Base-by-base conservation (phyloP, 2,797 vertebrate species). In the Enteromius afrohamiltoni region DNA sequence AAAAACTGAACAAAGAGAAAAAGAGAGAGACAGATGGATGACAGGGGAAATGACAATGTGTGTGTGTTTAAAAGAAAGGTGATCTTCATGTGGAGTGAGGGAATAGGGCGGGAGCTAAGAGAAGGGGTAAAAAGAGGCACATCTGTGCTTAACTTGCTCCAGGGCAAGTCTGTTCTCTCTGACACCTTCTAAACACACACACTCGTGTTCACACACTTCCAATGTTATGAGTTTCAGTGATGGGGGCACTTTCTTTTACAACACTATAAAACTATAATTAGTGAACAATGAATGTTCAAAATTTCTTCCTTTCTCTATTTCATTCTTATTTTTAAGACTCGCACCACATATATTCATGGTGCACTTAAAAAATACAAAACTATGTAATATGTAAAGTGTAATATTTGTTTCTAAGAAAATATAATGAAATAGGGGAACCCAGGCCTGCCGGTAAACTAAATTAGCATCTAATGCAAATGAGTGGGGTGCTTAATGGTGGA, bases 391-490 rank as follows among this genome's bases (percentile, higher is more conserved):
- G 62, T 79, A 68, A 81, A 83, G 74, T 70, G 53, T 77, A 85
- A 83, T 79, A 85, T 85, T 86, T 79, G 76, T 88, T 81, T 85
- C 62, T 83, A 85, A 81, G 79, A 85, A 83, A 87, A 85, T 77
- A 60, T 77, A 80, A 87, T 82, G 78, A 87, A 87, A 67, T 75
- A 70, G 86, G 87, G 89, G 84, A 88, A 89, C 83, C 34, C 45
- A 37, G 80, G 84, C 40, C 37, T 76, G 82, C 78, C 87, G 81
- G 84, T 96, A 96, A 96, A 96, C 95, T 95, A 96, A 97, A 98
- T 97, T 97, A 96, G 95, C 95, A 95, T 96, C 94, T 96, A 97
- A 97, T 96, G 96, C 95, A 97, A 97, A 97, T 96, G 95, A 95
- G 85, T 89, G 89, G 95, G 96, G 95, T 95, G 95, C 95, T 97